Evolutionary conservation across 2,888 invertebrate species (phyloP).

Genomic region (Ophion costatus): DNA sequence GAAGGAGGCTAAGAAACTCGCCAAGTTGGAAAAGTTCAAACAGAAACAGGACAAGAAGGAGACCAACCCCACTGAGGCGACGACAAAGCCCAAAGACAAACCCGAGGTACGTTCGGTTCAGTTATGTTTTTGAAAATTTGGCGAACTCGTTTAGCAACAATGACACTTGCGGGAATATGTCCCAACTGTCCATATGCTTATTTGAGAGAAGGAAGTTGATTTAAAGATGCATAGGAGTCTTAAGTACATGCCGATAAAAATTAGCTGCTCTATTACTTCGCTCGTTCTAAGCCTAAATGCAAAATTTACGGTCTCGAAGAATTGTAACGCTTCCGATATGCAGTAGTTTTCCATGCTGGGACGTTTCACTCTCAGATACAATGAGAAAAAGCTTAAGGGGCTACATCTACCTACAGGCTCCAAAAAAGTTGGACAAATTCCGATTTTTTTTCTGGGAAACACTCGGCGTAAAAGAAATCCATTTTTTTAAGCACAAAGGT

Average conservation of each 20-base stretch:
- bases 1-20: conserved; percentile 97
- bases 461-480: no score
- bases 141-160: background rate
- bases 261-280: no score
- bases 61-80: conserved; percentile 83
- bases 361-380: background rate
- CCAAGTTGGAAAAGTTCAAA: conserved; percentile 97
- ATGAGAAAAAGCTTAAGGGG: background rate
- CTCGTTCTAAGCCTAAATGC: no score
- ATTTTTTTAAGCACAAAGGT: no score
- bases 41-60: conserved; percentile 93
- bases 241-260: no score
- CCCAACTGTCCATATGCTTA: conserved; percentile 48
- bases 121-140: conserved; percentile 27
- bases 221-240: background rate
- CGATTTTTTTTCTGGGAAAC: no score
- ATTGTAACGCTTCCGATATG: background rate
- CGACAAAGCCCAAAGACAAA: conserved; percentile 88
- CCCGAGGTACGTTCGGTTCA: conserved; percentile 85
- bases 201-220: background rate
- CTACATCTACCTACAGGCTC: no score
- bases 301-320: background rate
- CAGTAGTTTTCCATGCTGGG: background rate
- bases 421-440: no score
- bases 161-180: conserved; percentile 5